Base-by-base conservation (phyloP, 2,113 vertebrate species). In the Ceuthmochares aereus region DNA sequence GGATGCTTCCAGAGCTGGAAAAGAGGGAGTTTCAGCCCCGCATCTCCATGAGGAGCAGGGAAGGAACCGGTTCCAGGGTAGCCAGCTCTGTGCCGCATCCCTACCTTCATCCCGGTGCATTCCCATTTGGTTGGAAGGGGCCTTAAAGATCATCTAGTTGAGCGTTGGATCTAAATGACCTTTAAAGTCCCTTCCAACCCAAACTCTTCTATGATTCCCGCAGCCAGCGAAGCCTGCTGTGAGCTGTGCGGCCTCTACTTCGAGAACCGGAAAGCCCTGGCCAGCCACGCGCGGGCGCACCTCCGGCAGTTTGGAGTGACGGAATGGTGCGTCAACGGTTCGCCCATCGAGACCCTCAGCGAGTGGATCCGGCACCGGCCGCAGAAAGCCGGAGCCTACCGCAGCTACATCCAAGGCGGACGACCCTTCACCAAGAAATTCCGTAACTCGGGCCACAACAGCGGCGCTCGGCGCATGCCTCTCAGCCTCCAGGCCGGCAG, bases 241-340 rank as follows among this genome's bases (percentile, higher is more conserved):
- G 99, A 99, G 97, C 98, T 99, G 17, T 99, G 99, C 14, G 99
- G 99, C 43, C 99, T 99, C 87, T 99, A 98, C 98, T 99, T 99
- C 52, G 99, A 99, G 96, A 99, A 99, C 97, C 98, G 99, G 14
- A 99, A 99, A 95, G 99, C 99, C 3, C 94, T 99, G 96, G 99
- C 99, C 42, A 99, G 99, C 98, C 99, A 99, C 6, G 99, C 99
- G 1, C 98, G 99, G 19, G 99, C 99, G 0, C 99, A 99, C 93
- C 98, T 99, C 74, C 97, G 99, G n/a, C 99, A 99, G 90, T 99
- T 99, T 13, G 99, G 99, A 0, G 99, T 99, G 97, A 99, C 99
- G 0, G 99, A 99, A 82, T 99, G 99, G 99, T 99, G 99, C 18
- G 99, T 99, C 8, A 99, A 99, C 14, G 99, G 99, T 22, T 99